These are phyloP conservation scores for Microtus oregoni DNA, from an alignment of 2,113 vertebrate genomes.

Conservation along the genomic window DNA sequence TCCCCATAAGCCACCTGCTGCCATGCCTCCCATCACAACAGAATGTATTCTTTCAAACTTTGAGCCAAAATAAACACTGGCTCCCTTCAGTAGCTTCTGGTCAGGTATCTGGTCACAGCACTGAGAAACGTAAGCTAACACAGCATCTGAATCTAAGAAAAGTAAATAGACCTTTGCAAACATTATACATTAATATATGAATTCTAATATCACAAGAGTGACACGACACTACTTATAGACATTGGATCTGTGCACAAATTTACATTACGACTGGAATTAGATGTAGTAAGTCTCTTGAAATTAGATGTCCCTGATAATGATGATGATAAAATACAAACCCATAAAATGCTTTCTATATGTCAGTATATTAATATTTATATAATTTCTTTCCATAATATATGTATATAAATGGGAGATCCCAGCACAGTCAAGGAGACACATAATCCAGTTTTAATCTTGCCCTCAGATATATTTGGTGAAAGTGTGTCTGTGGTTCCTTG, in stretches of 20 bases:
- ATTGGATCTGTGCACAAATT: background rate
- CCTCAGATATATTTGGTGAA: background rate
- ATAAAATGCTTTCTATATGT: background rate
- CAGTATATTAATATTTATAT: background rate
- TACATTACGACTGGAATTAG: background rate
- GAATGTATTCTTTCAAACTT: background rate
- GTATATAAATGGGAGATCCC: background rate
- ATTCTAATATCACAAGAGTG: background rate
- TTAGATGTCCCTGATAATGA: background rate
- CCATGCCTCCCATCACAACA: background rate
- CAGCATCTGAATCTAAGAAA: slow-evolving; percentile 11
- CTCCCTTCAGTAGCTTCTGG: background rate
- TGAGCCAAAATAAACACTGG: background rate
- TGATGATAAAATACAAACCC: background rate
- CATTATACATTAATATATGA: slow-evolving; percentile 26
- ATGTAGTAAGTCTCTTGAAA: background rate
- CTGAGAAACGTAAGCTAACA: background rate
- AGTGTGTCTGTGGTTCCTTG: background rate
- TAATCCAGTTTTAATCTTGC: slow-evolving; percentile 22
- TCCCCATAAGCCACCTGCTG: background rate
- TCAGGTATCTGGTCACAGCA: background rate
- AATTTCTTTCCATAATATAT: background rate
- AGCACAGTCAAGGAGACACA: background rate
- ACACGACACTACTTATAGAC: background rate
- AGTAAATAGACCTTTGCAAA: background rate